phyloP scores from a whole-genome alignment of 1,140 invertebrate genomes.

The Drosophila jambulina region DNA sequence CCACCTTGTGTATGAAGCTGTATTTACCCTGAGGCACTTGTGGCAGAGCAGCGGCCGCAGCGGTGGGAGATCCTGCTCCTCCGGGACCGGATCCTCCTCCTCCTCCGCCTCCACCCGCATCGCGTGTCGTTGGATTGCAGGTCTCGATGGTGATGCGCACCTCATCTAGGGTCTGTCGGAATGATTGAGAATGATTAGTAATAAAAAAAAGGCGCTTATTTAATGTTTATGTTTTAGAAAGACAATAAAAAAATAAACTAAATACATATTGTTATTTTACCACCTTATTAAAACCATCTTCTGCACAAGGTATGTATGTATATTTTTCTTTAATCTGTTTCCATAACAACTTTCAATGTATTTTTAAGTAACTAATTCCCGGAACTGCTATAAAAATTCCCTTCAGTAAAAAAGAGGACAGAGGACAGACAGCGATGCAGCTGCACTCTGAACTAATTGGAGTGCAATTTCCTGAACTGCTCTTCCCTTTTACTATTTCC shows the following conservation, averaged over 20 bases:
- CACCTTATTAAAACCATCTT: too few relatives aligned
- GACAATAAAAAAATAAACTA: background rate
- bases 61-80: conserved; percentile 33
- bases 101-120: conserved; percentile 70
- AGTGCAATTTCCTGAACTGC: background rate
- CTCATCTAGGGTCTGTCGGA: conserved; percentile 94
- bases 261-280: too few relatives aligned
- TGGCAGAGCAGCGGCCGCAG: conserved; percentile 62
- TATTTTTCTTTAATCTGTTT: background rate
- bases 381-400: background rate
- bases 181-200: background rate
- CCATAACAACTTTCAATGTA: background rate
- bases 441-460: conserved; percentile 8
- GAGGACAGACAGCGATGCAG: background rate
- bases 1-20: conserved; percentile 97
- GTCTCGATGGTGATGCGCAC: conserved; percentile 96
- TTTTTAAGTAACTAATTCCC: background rate
- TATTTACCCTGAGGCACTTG: conserved; percentile 88
- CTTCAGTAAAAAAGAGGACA: background rate
- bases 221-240: background rate
- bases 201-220: background rate
- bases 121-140: conserved; percentile 90
- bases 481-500: background rate
- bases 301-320: background rate
- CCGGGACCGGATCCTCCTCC: conserved; percentile 45